Conservation (phyloP, 2,888 invertebrate species). For the Cantharis lateralis region DNA sequence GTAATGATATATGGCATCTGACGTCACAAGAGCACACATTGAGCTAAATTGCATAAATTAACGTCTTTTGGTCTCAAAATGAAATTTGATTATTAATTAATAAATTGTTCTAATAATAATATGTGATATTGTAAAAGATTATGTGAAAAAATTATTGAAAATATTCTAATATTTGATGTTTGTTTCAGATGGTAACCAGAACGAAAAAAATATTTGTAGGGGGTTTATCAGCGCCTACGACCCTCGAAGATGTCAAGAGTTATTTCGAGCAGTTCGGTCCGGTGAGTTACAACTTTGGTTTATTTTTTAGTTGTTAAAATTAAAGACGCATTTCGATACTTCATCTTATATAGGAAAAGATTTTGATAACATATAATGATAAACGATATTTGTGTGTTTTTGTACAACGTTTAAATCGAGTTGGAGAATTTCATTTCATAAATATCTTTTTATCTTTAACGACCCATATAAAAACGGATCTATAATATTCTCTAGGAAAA, state of each 20-base stretch:
- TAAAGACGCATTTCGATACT: neutral
- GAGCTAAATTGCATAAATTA: too few relatives aligned
- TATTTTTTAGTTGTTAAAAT: constrained; percentile 1
- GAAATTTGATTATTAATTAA: too few relatives aligned
- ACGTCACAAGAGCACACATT: too few relatives aligned
- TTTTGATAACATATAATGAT: constrained; percentile 15
- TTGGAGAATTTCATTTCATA: constrained; percentile 17
- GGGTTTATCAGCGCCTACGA: constrained; percentile 98
- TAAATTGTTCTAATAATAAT: too few relatives aligned
- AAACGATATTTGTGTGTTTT: constrained; percentile 17
- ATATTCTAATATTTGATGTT: constrained; percentile 15
- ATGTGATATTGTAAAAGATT: too few relatives aligned
- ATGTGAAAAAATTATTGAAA: neutral
- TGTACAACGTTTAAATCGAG: constrained; percentile 11
- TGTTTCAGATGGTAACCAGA: constrained; percentile 95
- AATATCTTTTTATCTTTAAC: constrained; percentile 20
- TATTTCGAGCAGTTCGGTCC: constrained; percentile 99
- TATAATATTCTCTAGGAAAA: constrained; percentile 11
- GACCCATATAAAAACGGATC: constrained; percentile 13
- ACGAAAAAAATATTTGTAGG: constrained; percentile 99
- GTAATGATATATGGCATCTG: too few relatives aligned
- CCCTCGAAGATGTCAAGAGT: constrained; percentile 99
- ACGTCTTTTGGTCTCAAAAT: too few relatives aligned
- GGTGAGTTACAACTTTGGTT: constrained; percentile 69
- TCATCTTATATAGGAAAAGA: neutral